Evolutionary conservation across 2,113 vertebrate species (phyloP).

Genomic region (Cinclus cinclus): DNA sequence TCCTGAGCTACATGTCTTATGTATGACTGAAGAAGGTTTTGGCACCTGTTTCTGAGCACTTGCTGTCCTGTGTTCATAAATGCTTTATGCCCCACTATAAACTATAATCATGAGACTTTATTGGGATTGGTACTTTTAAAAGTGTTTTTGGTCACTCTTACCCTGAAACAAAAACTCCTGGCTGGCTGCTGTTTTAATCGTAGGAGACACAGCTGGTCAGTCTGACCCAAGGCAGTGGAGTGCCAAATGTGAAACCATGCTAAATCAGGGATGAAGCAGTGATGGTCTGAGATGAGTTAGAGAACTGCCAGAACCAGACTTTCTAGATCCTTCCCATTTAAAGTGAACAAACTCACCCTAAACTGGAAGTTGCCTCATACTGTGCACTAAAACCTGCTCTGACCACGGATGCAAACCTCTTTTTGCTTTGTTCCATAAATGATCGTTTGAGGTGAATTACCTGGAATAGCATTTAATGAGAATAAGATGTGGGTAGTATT

Average conservation of each 20-base stretch:
- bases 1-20: background rate
- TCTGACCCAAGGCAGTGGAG: background rate
- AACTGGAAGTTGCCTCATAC: background rate
- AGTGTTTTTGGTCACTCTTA: background rate
- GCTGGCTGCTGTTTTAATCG: background rate
- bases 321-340: background rate
- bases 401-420: background rate
- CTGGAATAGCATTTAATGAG: background rate
- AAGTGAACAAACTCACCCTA: background rate
- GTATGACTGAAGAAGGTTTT: background rate
- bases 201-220: background rate
- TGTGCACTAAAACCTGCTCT: background rate
- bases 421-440: background rate
- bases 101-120: background rate
- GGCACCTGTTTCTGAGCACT: background rate
- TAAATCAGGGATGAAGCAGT: background rate
- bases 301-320: background rate
- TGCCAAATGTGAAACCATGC: background rate
- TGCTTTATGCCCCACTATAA: background rate
- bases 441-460: background rate
- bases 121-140: background rate
- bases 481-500: background rate
- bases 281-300: background rate
- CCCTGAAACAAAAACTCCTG: background rate
- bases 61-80: background rate